These are phyloP conservation scores for Phylloscopus trochiloides DNA, from an alignment of 2,113 vertebrate species.

Conservation along the genomic window DNA sequence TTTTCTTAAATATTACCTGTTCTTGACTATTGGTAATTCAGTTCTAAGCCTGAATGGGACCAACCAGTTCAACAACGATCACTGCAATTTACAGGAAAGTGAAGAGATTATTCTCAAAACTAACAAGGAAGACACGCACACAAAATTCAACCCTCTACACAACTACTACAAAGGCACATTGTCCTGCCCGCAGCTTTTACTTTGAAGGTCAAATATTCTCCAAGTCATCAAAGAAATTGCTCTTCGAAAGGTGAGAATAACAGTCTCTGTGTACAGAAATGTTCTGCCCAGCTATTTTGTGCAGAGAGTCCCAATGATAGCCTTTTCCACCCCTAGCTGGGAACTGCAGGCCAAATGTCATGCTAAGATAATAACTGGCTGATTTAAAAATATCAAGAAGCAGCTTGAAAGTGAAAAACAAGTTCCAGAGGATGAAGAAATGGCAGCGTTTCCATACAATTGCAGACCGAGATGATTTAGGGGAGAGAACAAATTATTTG, in stretches of 20 bases:
- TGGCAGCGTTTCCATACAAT: background rate
- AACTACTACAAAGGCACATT: constrained; percentile 3
- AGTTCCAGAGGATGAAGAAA: constrained; percentile 3
- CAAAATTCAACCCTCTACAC: background rate
- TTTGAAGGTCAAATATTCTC: constrained; percentile 59
- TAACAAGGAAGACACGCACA: background rate
- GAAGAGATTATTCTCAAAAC: constrained; percentile 1
- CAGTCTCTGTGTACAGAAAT: constrained; percentile 7
- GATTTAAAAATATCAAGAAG: constrained; percentile 34
- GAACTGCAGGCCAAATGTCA: constrained; percentile 52
- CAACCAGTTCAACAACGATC: background rate
- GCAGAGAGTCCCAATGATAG: constrained; percentile 34
- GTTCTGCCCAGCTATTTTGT: constrained; percentile 50
- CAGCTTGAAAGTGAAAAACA: constrained; percentile 13
- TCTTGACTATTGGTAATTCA: background rate
- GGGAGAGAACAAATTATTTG: background rate
- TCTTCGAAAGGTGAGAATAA: constrained; percentile 53
- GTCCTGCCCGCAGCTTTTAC: constrained; percentile 35
- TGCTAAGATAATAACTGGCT: constrained; percentile 45
- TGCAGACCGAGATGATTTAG: background rate
- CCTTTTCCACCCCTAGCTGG: constrained; percentile 35
- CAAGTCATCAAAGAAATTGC: constrained; percentile 28
- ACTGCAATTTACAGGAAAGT: background rate
- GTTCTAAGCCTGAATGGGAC: background rate
- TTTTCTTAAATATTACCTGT: background rate